Conservation (phyloP, 1,140 invertebrate genomes). For the Drosophila saltans region DNA sequence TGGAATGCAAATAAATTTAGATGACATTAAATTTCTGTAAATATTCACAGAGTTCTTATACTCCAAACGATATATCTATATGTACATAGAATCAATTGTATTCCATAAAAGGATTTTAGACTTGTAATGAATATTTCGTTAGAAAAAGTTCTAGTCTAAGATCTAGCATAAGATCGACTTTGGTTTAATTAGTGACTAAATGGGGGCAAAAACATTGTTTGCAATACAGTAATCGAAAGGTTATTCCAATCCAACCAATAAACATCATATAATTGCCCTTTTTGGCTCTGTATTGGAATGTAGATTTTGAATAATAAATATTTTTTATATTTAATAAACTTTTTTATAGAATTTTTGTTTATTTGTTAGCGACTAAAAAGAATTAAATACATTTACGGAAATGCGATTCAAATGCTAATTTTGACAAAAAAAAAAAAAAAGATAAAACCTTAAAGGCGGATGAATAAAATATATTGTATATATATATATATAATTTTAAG, state of each 20-base stretch:
- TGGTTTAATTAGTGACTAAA: no score
- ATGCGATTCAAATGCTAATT: neutral
- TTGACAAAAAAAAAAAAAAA: neutral
- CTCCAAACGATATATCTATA: neutral
- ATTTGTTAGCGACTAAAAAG: neutral
- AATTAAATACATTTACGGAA: neutral
- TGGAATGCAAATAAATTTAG: constrained; percentile 2
- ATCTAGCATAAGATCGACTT: no score
- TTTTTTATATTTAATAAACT: neutral
- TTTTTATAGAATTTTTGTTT: neutral
- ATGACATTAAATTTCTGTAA: neutral
- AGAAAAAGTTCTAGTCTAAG: constrained; percentile 4
- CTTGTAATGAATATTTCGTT: no score
- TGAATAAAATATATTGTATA: neutral
- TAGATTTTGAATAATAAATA: no score
- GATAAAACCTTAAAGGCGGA: neutral
- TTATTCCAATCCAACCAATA: no score
- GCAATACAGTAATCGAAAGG: neutral
- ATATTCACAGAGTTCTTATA: neutral
- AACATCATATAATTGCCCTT: no score
- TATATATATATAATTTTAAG: neutral
- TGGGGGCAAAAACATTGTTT: neutral
- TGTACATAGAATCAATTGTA: neutral
- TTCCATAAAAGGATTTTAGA: no score
- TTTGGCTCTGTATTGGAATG: no score